Conservation (phyloP, 2,113 vertebrate genomes). For the Lates calcarifer region DNA sequence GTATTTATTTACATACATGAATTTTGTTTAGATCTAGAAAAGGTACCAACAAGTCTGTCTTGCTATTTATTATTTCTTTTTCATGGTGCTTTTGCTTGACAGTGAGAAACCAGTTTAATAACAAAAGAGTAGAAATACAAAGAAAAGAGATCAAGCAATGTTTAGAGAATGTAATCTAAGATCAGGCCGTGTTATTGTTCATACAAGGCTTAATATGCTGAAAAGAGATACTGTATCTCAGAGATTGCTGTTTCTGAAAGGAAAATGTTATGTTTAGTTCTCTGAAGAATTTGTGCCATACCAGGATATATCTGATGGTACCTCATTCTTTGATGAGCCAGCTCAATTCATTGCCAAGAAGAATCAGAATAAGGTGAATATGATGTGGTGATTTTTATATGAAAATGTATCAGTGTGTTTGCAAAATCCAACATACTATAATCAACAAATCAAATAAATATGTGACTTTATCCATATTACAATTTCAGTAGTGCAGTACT, state of each 20-base stretch:
- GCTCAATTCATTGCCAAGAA: background rate
- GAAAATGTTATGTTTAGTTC: constrained; percentile 40
- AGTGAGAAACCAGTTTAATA: constrained; percentile 47
- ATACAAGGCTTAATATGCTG: constrained; percentile 46
- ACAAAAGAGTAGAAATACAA: constrained; percentile 19
- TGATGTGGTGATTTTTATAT: background rate
- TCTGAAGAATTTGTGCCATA: constrained; percentile 6
- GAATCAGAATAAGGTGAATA: background rate
- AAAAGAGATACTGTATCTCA: constrained; percentile 22
- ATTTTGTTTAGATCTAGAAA: background rate
- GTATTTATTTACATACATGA: background rate
- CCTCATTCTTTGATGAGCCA: constrained; percentile 4
- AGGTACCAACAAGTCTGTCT: background rate
- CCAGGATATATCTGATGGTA: background rate
- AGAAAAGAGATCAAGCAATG: constrained; percentile 2
- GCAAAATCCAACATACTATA: background rate
- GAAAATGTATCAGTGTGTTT: background rate
- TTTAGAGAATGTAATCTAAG: too few species aligned
- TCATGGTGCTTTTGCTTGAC: constrained; percentile 20
- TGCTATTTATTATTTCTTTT: constrained; percentile 14
- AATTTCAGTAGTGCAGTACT: background rate
- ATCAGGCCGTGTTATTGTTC: constrained; percentile 18
- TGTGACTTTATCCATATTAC: background rate
- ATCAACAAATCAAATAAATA: background rate
- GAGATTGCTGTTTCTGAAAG: constrained; percentile 17